These are phyloP conservation scores for Rhagoletis zephyria DNA, from an alignment of 1,140 invertebrate genomes.

Conservation along the genomic window DNA sequence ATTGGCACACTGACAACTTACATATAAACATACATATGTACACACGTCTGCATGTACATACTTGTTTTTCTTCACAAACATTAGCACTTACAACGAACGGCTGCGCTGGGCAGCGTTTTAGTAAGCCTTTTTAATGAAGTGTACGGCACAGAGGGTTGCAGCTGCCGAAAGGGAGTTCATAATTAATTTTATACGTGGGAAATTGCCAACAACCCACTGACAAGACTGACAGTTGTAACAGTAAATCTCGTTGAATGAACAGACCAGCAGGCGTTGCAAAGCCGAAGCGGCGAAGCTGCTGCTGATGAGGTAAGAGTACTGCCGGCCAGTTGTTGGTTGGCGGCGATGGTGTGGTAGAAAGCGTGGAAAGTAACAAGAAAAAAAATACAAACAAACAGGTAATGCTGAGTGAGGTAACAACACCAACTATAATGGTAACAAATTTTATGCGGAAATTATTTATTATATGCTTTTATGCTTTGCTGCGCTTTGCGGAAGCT, in stretches of 20 bases:
- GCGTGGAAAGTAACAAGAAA: background rate
- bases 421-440: background rate
- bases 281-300: background rate
- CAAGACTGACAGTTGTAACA: constrained; percentile 23
- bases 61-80: background rate
- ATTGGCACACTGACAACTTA: background rate
- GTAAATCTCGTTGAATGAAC: constrained; percentile 22
- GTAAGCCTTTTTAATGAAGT: constrained; percentile 8
- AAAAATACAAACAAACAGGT: constrained; percentile 27
- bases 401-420: constrained; percentile 16
- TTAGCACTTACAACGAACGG: background rate
- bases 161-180: constrained; percentile 28
- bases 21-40: background rate
- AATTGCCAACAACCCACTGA: constrained; percentile 33
- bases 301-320: background rate
- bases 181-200: constrained; percentile 52
- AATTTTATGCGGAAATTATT: constrained; percentile 50
- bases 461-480: constrained; percentile 29
- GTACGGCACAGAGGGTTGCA: background rate
- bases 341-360: constrained; percentile 13
- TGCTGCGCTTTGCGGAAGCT: constrained; percentile 6
- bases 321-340: background rate
- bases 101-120: background rate
- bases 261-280: background rate
- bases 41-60: background rate